These are phyloP conservation scores for Heliconius hermathena DNA, from an alignment of 1,140 invertebrate species.

Conservation along the genomic window DNA sequence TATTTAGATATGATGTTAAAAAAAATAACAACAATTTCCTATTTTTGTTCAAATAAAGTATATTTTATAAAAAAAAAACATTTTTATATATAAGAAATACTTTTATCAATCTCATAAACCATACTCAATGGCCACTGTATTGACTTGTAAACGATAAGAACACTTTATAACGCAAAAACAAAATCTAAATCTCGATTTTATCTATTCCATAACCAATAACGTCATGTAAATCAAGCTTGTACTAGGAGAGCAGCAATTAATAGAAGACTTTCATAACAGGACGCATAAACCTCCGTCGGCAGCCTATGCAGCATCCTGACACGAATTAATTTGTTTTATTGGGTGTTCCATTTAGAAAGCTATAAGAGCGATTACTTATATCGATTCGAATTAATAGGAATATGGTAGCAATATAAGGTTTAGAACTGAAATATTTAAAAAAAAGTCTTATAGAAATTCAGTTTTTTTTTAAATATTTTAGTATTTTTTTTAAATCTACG, in stretches of 20 bases:
- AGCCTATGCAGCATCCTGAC: slow-evolving; percentile 30
- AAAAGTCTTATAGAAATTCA: neutral
- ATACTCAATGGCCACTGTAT: neutral
- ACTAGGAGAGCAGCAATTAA: slow-evolving; percentile 28
- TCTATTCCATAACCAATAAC: slow-evolving; percentile 29
- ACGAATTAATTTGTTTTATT: slow-evolving; percentile 34
- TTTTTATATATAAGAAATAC: neutral
- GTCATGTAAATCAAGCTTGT: slow-evolving; percentile 25
- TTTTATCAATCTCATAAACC: neutral
- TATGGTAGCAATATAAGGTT: neutral
- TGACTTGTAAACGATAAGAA: slow-evolving; percentile 13
- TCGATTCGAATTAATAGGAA: neutral
- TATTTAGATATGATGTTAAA: no score
- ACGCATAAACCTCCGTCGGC: slow-evolving; percentile 28
- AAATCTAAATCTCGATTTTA: slow-evolving; percentile 30
- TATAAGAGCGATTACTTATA: neutral
- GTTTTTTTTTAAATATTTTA: no score
- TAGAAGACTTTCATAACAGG: slow-evolving; percentile 32
- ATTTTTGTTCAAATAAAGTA: no score
- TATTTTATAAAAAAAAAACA: no score
- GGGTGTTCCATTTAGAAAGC: slow-evolving; percentile 32
- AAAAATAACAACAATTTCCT: no score
- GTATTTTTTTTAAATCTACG: no score
- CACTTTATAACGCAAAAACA: slow-evolving; percentile 18
- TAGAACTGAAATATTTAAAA: neutral